Evolutionary conservation across 2,888 invertebrate genomes (phyloP).

Genomic region (Eupithecia centaureata): DNA sequence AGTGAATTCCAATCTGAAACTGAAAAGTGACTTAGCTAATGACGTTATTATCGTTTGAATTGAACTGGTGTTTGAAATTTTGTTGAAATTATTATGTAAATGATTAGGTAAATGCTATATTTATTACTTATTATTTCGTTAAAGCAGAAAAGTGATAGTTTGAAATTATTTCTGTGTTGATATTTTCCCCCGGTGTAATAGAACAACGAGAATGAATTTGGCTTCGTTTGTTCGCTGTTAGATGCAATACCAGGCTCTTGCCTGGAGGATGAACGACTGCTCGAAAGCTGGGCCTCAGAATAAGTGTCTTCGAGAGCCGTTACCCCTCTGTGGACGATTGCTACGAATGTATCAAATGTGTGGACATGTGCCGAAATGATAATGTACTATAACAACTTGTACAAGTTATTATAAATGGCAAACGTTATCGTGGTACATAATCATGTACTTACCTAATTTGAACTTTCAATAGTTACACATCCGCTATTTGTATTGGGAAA

Average conservation of each 20-base stretch:
- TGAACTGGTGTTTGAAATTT: slow-evolving; percentile 80
- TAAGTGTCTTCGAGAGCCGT: not conserved
- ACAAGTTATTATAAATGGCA: slow-evolving; percentile 26
- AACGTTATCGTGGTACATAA: slow-evolving; percentile 51
- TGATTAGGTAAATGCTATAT: slow-evolving; percentile 81
- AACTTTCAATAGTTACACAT: slow-evolving; percentile 70
- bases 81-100: slow-evolving; percentile 84
- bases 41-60: slow-evolving; percentile 76
- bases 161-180: slow-evolving; percentile 83
- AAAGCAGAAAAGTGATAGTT: slow-evolving; percentile 75
- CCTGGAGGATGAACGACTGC: slow-evolving; percentile 52
- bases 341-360: slow-evolving; percentile 56
- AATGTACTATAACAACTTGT: slow-evolving; percentile 41
- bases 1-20: slow-evolving; percentile 80
- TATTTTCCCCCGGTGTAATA: slow-evolving; percentile 71
- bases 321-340: not conserved
- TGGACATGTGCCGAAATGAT: slow-evolving; percentile 70
- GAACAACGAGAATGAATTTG: slow-evolving; percentile 69
- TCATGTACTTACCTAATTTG: slow-evolving; percentile 71
- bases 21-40: slow-evolving; percentile 78
- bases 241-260: slow-evolving; percentile 49
- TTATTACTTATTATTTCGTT: slow-evolving; percentile 78
- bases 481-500: slow-evolving; percentile 55
- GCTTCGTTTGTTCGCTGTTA: slow-evolving; percentile 65
- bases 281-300: not conserved